Percentiles rank a stretch among this genome's conserved stretches.
Evolutionary conservation across 2,113 vertebrate species (phyloP).

Genomic region (Hemibates koningsi): DNA sequence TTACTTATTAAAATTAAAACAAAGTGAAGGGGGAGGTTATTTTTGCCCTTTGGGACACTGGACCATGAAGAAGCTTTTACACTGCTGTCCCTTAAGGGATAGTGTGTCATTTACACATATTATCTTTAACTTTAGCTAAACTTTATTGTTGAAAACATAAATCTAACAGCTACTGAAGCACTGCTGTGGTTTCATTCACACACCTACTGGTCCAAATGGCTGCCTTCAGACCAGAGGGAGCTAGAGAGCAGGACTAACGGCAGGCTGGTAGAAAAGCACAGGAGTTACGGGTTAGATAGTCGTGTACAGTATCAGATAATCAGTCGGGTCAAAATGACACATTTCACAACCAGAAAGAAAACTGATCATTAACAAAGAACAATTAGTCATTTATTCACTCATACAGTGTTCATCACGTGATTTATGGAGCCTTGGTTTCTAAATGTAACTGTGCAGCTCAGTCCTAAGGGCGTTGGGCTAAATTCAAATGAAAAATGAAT

Average conservation of each 20-base stretch:
- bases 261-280: not conserved
- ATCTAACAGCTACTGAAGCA: not conserved
- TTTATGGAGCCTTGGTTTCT: not conserved
- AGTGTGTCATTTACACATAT: not conserved
- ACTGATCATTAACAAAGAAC: not conserved
- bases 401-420: not conserved
- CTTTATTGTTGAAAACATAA: not conserved
- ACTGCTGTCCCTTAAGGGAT: not conserved
- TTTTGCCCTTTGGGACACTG: not conserved
- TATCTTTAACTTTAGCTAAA: not conserved
- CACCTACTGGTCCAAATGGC: not conserved
- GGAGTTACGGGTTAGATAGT: not conserved
- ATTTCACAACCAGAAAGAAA: not conserved
- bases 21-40: not conserved
- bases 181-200: not conserved
- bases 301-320: not conserved
- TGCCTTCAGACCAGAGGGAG: not conserved
- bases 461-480: constrained; percentile 1
- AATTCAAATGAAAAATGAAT: constrained; percentile 23
- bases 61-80: not conserved
- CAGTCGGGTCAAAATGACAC: not conserved
- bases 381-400: not conserved
- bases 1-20: not conserved
- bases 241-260: not conserved
- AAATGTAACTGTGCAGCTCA: constrained; percentile 6